Percentiles rank a stretch among this genome's conserved stretches.
Evolutionary conservation across 2,113 vertebrate species (phyloP).

Genomic region (Eretmodus cyanostictus): DNA sequence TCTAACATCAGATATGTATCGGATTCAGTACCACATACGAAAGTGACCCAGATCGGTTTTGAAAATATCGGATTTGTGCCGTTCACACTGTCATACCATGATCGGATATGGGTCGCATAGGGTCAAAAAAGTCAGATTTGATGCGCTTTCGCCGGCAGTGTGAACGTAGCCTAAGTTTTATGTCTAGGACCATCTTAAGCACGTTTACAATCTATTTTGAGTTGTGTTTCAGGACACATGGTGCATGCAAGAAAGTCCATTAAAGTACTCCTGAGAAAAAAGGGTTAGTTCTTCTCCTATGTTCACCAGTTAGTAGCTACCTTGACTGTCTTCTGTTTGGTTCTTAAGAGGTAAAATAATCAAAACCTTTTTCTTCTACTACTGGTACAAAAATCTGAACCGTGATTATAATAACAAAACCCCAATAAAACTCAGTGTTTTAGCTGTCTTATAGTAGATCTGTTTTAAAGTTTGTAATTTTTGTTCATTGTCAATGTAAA

Average conservation of each 20-base stretch:
- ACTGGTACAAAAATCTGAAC: neutral
- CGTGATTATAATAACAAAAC: neutral
- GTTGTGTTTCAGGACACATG: neutral
- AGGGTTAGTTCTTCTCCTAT: neutral
- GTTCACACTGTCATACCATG: no score
- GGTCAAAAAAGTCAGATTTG: no score
- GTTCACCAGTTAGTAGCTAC: neutral
- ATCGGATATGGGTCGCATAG: rapidly evolving
- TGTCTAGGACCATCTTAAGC: neutral
- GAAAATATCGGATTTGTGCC: no score
- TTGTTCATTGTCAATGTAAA: neutral
- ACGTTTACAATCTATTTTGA: neutral
- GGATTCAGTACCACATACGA: no score
- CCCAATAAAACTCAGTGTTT: neutral
- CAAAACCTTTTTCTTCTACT: neutral
- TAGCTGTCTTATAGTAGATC: neutral
- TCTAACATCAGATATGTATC: rapidly evolving
- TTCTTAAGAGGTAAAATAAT: neutral
- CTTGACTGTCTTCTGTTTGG: neutral
- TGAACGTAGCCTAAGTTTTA: neutral
- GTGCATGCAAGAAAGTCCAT: neutral
- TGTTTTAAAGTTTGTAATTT: neutral
- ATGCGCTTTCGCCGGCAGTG: no score
- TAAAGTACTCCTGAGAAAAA: neutral
- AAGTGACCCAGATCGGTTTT: rapidly evolving